Conservation (phyloP, 2,113 vertebrate species). For the Sphaerodactylus townsendi region DNA sequence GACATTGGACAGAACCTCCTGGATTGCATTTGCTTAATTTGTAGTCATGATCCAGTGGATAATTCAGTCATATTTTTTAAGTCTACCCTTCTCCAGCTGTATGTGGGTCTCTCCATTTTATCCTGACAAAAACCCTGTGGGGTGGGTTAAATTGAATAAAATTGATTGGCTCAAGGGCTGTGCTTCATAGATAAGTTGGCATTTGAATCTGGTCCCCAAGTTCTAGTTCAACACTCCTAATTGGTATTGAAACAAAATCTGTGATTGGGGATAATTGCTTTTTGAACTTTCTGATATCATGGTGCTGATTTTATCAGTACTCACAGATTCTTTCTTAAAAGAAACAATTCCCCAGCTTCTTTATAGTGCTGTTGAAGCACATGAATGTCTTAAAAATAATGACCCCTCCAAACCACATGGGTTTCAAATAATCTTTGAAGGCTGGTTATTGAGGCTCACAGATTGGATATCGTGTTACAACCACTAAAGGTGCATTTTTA, state of each 20-base stretch:
- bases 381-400: neutral
- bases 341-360: neutral
- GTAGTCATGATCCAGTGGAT: neutral
- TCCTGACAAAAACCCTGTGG: too few relatives aligned
- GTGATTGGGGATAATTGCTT: neutral
- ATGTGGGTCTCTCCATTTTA: too few relatives aligned
- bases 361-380: neutral
- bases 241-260: neutral
- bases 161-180: too few relatives aligned
- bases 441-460: too few relatives aligned
- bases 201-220: too few relatives aligned
- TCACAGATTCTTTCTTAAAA: neutral
- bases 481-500: neutral
- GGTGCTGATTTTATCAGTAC: neutral
- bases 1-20: neutral
- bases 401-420: too few relatives aligned
- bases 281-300: neutral
- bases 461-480: neutral
- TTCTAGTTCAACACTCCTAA: neutral
- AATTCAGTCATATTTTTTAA: too few relatives aligned
- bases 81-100: too few relatives aligned
- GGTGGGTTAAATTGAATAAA: too few relatives aligned
- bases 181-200: too few relatives aligned
- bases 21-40: neutral
- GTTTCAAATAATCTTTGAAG: neutral